Evolutionary conservation across 2,797 vertebrate genomes (phyloP).

Genomic region (Lagodon rhomboides): DNA sequence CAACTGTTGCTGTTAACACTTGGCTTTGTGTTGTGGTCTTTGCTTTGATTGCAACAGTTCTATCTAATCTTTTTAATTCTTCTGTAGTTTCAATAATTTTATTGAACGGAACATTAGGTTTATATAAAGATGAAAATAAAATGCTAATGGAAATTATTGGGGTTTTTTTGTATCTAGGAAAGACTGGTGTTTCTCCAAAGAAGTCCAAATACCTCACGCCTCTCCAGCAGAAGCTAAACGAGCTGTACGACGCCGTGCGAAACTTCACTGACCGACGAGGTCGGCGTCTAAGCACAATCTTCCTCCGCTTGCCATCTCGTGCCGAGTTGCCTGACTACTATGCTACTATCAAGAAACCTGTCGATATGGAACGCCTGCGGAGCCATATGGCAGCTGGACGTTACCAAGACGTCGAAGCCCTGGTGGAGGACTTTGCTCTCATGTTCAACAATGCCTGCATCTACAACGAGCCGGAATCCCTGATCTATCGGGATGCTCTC

Average conservation of each 20-base stretch:
- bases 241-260: conserved; percentile 97
- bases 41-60: neutral
- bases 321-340: conserved; percentile 98
- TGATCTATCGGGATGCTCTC: conserved; percentile 98
- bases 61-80: neutral
- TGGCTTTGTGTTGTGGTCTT: no score
- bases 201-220: conserved; percentile 98
- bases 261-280: conserved; percentile 97
- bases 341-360: conserved; percentile 95
- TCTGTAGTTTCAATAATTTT: no score
- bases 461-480: conserved; percentile 98
- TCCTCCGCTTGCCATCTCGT: conserved; percentile 95
- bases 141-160: no score
- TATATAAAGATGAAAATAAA: no score
- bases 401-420: conserved; percentile 96
- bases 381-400: conserved; percentile 97
- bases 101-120: no score
- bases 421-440: conserved; percentile 97
- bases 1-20: neutral
- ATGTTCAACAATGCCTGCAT: conserved; percentile 99
- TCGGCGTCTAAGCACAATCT: conserved; percentile 96
- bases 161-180: conserved; percentile 78
- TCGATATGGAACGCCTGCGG: conserved; percentile 98
- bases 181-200: conserved; percentile 96
- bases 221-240: conserved; percentile 96